These are phyloP conservation scores for Physella acuta DNA, from an alignment of 1,140 invertebrate species.

Conservation along the genomic window DNA sequence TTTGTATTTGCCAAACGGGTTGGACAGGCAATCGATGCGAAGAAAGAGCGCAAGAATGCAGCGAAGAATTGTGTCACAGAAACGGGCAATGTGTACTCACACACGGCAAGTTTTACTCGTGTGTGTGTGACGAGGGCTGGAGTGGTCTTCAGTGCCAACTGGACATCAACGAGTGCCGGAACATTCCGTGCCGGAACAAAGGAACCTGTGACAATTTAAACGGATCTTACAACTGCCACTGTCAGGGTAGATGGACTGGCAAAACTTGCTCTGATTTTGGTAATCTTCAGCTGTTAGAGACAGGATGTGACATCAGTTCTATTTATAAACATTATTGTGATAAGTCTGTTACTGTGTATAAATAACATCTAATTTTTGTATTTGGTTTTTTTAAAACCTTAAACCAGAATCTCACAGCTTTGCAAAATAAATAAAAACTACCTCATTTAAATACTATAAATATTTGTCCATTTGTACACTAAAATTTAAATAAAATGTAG, in stretches of 20 bases:
- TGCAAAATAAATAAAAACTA: too few species aligned
- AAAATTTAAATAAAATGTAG: too few species aligned
- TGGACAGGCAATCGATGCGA: neutral
- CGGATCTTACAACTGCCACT: slow-evolving; percentile 63
- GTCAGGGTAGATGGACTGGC: slow-evolving; percentile 39
- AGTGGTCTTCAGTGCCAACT: neutral
- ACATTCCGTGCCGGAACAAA: slow-evolving; percentile 51
- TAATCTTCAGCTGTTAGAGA: neutral
- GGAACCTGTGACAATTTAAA: slow-evolving; percentile 43
- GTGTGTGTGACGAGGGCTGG: slow-evolving; percentile 10
- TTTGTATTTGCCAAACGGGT: neutral
- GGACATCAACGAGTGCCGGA: neutral
- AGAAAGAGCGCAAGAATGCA: neutral
- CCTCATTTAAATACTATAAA: too few species aligned
- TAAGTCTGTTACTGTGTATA: too few species aligned
- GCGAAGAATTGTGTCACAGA: neutral
- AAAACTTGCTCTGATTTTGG: neutral
- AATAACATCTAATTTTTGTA: too few species aligned
- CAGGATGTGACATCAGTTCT: too few species aligned
- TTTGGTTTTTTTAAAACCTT: too few species aligned
- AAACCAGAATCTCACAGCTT: too few species aligned
- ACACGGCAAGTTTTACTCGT: neutral
- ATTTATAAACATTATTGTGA: too few species aligned
- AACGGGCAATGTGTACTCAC: neutral
- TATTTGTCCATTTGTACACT: too few species aligned